phyloP scores from a whole-genome alignment of 1,140 invertebrate genomes.

The Drosophila arizonae region DNA sequence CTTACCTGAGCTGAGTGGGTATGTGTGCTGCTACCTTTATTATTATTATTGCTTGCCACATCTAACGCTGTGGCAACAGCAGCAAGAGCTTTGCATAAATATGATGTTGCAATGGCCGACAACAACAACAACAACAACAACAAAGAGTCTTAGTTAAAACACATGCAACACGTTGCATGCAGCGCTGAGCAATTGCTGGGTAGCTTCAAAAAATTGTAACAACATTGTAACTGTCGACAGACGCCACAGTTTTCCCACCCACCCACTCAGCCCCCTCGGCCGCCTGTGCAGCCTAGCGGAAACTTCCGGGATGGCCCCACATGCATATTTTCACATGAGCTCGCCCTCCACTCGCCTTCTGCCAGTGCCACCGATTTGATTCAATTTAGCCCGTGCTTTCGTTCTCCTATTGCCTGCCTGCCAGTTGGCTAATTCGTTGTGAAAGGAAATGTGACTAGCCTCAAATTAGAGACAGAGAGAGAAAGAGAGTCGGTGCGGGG shows the following conservation, averaged over 20 bases:
- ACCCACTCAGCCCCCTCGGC: background rate
- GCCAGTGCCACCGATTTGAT: slow-evolving; percentile 27
- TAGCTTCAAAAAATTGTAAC: slow-evolving; percentile 53
- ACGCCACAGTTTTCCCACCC: slow-evolving; percentile 39
- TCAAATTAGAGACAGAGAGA: slow-evolving; percentile 22
- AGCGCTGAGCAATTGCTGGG: slow-evolving; percentile 33
- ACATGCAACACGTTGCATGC: slow-evolving; percentile 82
- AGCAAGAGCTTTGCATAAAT: slow-evolving; percentile 53
- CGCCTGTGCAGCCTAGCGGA: slow-evolving; percentile 46
- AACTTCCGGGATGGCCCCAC: slow-evolving; percentile 51
- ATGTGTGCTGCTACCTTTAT: slow-evolving; percentile 21
- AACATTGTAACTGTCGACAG: slow-evolving; percentile 58
- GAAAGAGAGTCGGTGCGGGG: too few species aligned
- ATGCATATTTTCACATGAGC: slow-evolving; percentile 51
- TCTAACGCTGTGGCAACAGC: slow-evolving; percentile 46
- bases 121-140: slow-evolving; percentile 16
- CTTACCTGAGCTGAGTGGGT: slow-evolving; percentile 7
- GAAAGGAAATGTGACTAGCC: slow-evolving; percentile 41
- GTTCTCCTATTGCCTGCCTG: slow-evolving; percentile 10
- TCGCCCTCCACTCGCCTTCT: slow-evolving; percentile 12
- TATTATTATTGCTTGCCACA: slow-evolving; percentile 64
- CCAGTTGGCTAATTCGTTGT: slow-evolving; percentile 33
- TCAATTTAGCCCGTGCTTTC: slow-evolving; percentile 41
- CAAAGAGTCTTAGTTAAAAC: slow-evolving; percentile 19
- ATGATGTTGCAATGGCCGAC: slow-evolving; percentile 50